These are phyloP conservation scores for Cygnus buccinator DNA, from an alignment of 2,113 vertebrate genomes.

Conservation along the genomic window DNA sequence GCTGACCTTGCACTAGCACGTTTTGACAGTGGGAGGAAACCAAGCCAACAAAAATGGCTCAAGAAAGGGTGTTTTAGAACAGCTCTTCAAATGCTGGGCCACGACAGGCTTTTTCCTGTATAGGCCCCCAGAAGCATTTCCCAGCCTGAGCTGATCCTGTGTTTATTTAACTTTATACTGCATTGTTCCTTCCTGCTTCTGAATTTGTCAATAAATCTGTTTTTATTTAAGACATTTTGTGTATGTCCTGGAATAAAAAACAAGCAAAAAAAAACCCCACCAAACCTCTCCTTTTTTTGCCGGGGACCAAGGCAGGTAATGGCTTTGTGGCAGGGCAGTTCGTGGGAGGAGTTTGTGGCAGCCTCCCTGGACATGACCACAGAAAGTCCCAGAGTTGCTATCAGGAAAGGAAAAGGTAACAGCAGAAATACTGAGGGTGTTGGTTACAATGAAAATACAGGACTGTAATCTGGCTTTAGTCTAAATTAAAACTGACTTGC, in stretches of 20 bases:
- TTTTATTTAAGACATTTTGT: slow-evolving; percentile 41
- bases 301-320: not conserved
- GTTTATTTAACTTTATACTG: slow-evolving; percentile 16
- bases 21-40: not conserved
- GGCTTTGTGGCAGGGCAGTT: not conserved
- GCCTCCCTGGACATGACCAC: not conserved
- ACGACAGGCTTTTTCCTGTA: not conserved
- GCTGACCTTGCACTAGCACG: not conserved
- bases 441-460: not conserved
- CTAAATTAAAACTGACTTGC: not conserved
- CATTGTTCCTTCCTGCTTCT: slow-evolving; percentile 40
- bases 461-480: not conserved
- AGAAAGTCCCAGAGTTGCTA: not conserved
- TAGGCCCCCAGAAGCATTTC: not conserved
- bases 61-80: not conserved
- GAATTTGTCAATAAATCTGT: slow-evolving; percentile 52
- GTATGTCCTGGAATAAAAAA: slow-evolving; percentile 36
- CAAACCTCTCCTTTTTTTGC: not conserved
- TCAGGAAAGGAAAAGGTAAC: not conserved
- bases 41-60: not conserved
- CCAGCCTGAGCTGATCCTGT: not conserved
- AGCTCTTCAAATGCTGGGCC: not conserved
- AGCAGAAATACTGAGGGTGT: not conserved
- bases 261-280: not conserved
- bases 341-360: not conserved